Evolutionary conservation across 2,113 vertebrate genomes (phyloP), one percentile per base, ranked within the genome.

Genomic region (Grantiella picta): DNA sequence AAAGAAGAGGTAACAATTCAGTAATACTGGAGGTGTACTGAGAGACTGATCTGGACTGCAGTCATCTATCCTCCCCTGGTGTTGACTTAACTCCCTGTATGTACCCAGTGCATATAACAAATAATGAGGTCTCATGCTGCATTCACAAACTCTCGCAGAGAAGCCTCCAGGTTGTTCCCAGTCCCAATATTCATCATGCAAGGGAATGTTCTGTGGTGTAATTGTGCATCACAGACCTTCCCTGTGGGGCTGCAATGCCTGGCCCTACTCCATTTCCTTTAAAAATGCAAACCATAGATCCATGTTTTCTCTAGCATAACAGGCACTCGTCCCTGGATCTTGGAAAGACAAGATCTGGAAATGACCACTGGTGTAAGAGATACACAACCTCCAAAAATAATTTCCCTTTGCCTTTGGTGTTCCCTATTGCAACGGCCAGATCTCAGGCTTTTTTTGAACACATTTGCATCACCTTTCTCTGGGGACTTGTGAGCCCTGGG

Each of bases 81-180:
- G 5, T 66, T 91, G 92, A 94, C 86, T 89, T 92, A 81, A 65
- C 83, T 83, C 59, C 25, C 31, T 88, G 18, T 36, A 40, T 24
- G 35, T 84, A 59, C 63, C 72, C 36, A 77, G 59, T 73, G 76
- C n/a, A 18, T 23, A 12, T 27, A 69, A 53, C 68, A 88, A 89
- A 90, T 61, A 93, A 86, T 73, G 40, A 86, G 16, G 40, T 54
- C 59, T 94, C 79, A 29, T 47, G 79, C 68, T 65, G 82, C 70
- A 88, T 83, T 94, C 71, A 73, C 86, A 86, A 86, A 80, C 42
- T 82, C 25, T 61, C 25, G 60, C 79, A 63, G 54, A 90, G 82
- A 69, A 92, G 85, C 63, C 88, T 86, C 82, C 92, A 92, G 79
- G 82, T 88, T 76, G 38, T 73, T 96, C 69, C 54, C 63, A 66